Evolutionary conservation across 1,140 invertebrate species (phyloP).

Genomic region (Caenorhabditis remanei): DNA sequence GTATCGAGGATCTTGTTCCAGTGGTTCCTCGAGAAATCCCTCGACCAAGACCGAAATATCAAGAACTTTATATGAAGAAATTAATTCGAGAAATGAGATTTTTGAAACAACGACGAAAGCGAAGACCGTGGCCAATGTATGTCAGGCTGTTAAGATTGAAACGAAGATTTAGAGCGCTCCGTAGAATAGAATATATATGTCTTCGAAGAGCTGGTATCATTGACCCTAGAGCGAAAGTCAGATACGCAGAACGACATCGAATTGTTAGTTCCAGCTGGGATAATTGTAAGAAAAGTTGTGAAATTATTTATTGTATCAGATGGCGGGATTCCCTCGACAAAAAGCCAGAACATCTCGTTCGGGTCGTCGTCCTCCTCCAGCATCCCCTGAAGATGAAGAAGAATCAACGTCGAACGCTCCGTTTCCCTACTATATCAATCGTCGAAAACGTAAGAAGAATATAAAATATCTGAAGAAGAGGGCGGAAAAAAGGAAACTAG

Average conservation of each 20-base stretch:
- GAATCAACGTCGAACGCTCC: neutral
- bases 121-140: conserved; percentile 40
- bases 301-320: neutral
- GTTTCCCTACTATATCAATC: neutral
- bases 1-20: neutral
- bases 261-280: neutral
- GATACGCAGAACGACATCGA: neutral
- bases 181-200: neutral
- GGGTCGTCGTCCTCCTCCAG: conserved; percentile 13
- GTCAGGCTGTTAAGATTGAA: neutral
- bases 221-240: neutral
- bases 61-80: neutral
- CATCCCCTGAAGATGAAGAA: neutral
- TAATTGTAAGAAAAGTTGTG: no score
- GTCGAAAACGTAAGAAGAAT: neutral
- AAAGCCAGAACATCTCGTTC: no score
- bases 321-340: neutral
- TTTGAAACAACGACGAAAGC: conserved; percentile 23
- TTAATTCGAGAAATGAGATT: conserved; percentile 13
- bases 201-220: conserved; percentile 16
- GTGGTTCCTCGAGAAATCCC: conserved; percentile 18
- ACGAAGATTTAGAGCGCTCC: neutral
- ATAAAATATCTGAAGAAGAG: neutral
- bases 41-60: neutral
- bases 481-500: neutral